Conservation (phyloP, 2,888 invertebrate species). For the Synergus gifuensis region DNA sequence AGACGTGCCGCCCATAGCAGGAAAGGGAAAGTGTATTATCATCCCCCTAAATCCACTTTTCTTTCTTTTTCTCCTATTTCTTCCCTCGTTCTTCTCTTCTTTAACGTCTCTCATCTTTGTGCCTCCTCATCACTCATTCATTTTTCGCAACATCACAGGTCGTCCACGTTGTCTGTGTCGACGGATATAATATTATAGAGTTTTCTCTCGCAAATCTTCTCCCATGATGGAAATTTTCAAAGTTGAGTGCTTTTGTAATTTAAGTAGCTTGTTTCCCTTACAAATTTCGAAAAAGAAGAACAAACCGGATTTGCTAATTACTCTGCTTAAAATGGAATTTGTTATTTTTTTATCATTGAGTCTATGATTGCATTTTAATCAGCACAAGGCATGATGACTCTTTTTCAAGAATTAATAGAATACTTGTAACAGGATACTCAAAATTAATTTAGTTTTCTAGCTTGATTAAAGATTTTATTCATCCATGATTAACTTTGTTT, state of each 20-base stretch:
- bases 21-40: constrained; percentile 64
- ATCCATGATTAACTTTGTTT: constrained; percentile 7
- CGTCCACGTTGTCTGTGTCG: not conserved
- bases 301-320: not conserved
- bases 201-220: constrained; percentile 35
- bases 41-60: constrained; percentile 41
- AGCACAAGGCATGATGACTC: no score
- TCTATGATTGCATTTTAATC: no score
- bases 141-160: constrained; percentile 30
- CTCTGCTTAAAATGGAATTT: not conserved
- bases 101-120: not conserved
- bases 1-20: constrained; percentile 38
- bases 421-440: no score
- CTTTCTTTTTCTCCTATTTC: constrained; percentile 35
- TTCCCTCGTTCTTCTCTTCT: not conserved
- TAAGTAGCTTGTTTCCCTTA: constrained; percentile 4
- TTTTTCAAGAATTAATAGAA: no score
- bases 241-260: constrained; percentile 37
- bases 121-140: constrained; percentile 19
- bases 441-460: not conserved
- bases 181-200: constrained; percentile 31
- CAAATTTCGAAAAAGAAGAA: not conserved
- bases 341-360: not conserved
- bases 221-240: constrained; percentile 25
- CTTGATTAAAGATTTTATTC: not conserved